phyloP scores from a whole-genome alignment of 2,113 vertebrate species.

The Scolopax mira region DNA sequence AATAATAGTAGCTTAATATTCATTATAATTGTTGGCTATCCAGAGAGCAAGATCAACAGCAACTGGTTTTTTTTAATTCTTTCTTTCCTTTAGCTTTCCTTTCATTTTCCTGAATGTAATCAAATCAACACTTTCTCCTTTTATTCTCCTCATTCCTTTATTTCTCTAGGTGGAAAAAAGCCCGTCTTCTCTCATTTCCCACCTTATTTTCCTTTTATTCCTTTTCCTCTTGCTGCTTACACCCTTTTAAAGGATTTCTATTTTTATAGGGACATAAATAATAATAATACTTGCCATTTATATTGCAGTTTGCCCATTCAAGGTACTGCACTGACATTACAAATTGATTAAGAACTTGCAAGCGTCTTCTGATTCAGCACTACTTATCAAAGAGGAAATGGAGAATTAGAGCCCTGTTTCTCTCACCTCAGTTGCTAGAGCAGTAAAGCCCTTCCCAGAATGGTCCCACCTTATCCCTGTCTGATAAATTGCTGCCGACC shows the following conservation, averaged over 20 bases:
- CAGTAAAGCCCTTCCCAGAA: slow-evolving; percentile 5
- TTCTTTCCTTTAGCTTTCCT: not conserved
- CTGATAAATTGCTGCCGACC: not conserved
- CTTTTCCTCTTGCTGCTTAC: not conserved
- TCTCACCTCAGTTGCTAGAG: not conserved
- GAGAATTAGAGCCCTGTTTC: slow-evolving; percentile 1
- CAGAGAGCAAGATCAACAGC: not conserved
- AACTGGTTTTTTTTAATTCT: not conserved
- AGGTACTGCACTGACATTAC: slow-evolving; percentile 1
- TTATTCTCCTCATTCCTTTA: not conserved
- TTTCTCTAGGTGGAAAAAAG: not conserved
- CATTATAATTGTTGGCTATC: not conserved
- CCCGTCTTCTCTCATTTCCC: not conserved
- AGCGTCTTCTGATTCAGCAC: slow-evolving; percentile 49
- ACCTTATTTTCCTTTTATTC: not conserved
- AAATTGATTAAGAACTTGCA: slow-evolving; percentile 36
- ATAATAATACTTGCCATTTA: slow-evolving; percentile 1
- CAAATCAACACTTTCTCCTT: not conserved
- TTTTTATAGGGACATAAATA: slow-evolving; percentile 46
- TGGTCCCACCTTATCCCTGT: not conserved
- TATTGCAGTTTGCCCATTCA: slow-evolving; percentile 10
- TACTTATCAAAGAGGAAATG: slow-evolving; percentile 5
- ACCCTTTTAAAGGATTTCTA: slow-evolving; percentile 1
- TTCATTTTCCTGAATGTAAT: not conserved
- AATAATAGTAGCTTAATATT: not conserved